Percentiles rank a stretch among this genome's conserved stretches.
Conservation (phyloP, 2,113 vertebrate species). For the Oenanthe melanoleuca region DNA sequence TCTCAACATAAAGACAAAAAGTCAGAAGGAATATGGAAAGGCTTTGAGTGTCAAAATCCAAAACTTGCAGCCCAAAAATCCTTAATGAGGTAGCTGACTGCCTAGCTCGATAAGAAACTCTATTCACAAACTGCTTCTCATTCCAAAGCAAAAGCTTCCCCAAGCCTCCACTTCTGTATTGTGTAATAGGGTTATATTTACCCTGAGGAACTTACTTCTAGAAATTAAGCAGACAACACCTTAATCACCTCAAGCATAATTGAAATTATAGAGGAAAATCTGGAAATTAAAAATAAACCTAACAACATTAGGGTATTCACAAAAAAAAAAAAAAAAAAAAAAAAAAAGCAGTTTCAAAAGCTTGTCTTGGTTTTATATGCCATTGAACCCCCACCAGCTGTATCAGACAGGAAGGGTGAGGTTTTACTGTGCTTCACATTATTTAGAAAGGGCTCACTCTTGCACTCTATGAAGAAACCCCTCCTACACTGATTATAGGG, state of each 20-base stretch:
- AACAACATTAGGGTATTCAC: background rate
- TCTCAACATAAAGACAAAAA: background rate
- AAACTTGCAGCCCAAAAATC: background rate
- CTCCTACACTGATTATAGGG: background rate
- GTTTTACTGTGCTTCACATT: background rate
- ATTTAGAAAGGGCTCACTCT: background rate
- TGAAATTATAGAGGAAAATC: background rate
- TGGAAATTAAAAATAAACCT: background rate
- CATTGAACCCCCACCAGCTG: background rate
- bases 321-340: background rate
- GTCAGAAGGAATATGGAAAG: background rate
- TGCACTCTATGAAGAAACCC: background rate
- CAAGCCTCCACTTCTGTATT: background rate
- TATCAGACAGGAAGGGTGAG: background rate
- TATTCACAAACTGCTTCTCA: background rate
- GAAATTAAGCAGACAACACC: background rate
- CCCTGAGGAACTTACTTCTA: background rate
- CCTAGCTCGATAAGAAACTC: background rate
- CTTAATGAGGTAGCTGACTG: background rate
- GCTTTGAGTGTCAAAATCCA: background rate
- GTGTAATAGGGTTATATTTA: background rate
- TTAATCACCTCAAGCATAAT: background rate
- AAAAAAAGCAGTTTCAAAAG: background rate
- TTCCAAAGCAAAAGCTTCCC: background rate
- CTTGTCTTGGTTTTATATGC: background rate